phyloP scores from a whole-genome alignment of 2,797 vertebrate genomes.

The Muraenolepis orangiensis region DNA sequence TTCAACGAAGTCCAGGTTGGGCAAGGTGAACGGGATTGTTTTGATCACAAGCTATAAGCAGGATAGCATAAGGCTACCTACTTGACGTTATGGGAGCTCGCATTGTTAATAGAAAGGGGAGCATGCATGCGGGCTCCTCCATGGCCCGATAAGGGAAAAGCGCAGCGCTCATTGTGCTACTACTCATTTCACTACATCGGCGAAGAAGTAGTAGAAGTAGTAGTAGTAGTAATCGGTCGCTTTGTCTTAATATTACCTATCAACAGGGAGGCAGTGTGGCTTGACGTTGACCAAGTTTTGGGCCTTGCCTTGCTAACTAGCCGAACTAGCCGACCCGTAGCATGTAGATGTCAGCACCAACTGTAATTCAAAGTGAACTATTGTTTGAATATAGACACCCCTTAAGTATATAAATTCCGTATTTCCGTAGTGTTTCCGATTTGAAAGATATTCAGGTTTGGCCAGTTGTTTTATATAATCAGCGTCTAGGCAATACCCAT shows the following conservation, averaged over 20 bases:
- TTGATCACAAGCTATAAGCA: conserved; percentile 45
- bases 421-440: not conserved
- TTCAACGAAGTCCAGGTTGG: conserved; percentile 62
- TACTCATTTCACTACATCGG: not conserved
- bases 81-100: conserved; percentile 41
- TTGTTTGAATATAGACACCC: not conserved
- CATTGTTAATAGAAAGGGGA: conserved; percentile 65
- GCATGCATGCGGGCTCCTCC: conserved; percentile 19
- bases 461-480: not conserved
- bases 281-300: conserved; percentile 26
- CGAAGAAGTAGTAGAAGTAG: too few relatives aligned
- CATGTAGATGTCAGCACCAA: not conserved
- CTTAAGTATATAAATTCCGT: not conserved
- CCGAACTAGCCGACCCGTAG: conserved; percentile 23
- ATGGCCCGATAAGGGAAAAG: not conserved
- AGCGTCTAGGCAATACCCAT: not conserved
- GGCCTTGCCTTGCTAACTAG: conserved; percentile 51
- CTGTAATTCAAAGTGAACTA: not conserved
- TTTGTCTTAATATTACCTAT: conserved; percentile 2
- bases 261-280: not conserved
- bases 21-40: conserved; percentile 69
- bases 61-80: conserved; percentile 34
- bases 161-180: not conserved
- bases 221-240: too few relatives aligned
- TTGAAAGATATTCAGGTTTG: not conserved